These are phyloP conservation scores for Malurus splendens DNA, from an alignment of 2,797 vertebrate genomes.

Conservation along the genomic window DNA sequence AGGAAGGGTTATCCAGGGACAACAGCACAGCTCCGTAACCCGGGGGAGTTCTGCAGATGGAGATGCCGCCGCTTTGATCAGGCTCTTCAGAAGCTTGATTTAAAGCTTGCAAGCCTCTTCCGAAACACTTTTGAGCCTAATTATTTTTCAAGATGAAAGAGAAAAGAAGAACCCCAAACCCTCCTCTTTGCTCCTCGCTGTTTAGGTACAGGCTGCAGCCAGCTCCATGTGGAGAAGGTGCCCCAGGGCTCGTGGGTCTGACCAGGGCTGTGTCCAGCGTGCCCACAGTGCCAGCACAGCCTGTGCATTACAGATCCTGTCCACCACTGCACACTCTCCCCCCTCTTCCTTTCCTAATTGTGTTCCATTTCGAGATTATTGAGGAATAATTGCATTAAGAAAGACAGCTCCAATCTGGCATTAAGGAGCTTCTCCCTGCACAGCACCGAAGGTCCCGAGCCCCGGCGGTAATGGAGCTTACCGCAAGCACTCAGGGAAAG, in stretches of 20 bases:
- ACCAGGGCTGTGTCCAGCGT: not conserved
- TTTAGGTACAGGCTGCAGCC: not conserved
- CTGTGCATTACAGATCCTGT: accelerated
- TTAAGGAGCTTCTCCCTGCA: not conserved
- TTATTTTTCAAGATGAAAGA: conserved; percentile 3
- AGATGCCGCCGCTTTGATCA: not conserved
- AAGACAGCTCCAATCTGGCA: not conserved
- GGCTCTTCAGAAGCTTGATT: not conserved
- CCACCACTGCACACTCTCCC: accelerated
- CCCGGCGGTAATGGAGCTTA: not conserved
- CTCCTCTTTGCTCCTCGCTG: not conserved
- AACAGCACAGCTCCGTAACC: accelerated
- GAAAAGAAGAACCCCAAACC: not conserved
- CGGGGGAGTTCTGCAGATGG: accelerated
- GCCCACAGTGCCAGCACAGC: not conserved
- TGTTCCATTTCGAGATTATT: not conserved
- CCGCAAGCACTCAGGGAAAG: conserved; percentile 6
- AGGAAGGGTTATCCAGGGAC: not conserved
- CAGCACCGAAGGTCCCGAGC: not conserved
- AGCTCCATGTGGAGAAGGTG: not conserved
- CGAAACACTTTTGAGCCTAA: not conserved
- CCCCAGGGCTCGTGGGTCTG: accelerated
- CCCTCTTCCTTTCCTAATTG: not conserved
- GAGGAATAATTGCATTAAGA: not conserved
- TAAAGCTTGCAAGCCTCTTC: not conserved